Evolutionary conservation across 1,140 invertebrate species (phyloP).

Genomic region (Diprion similis): DNA sequence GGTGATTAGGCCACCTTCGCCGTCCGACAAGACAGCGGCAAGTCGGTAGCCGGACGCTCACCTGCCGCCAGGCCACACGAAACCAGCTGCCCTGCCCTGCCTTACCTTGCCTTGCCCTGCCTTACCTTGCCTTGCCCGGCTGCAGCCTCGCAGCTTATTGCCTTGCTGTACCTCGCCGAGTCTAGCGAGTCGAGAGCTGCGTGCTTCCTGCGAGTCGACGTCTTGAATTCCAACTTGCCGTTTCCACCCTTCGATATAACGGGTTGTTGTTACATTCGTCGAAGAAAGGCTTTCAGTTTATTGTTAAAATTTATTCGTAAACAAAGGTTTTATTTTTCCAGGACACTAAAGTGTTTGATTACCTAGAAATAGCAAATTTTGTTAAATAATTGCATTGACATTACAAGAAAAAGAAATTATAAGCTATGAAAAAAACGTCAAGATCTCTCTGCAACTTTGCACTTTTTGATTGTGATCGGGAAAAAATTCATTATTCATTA

Average conservation of each 20-base stretch:
- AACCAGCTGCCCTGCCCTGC: conserved; percentile 18
- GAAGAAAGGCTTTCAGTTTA: no score
- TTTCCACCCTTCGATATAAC: neutral
- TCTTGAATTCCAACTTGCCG: neutral
- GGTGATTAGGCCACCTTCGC: conserved; percentile 38
- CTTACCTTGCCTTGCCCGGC: neutral
- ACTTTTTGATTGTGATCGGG: no score
- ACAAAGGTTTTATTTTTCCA: no score
- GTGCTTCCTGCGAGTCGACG: neutral
- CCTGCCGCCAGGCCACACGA: conserved; percentile 36
- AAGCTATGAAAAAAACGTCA: no score
- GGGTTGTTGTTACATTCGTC: no score
- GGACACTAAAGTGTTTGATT: no score
- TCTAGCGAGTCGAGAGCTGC: neutral
- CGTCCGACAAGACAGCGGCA: conserved; percentile 25
- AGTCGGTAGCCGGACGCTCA: conserved; percentile 33
- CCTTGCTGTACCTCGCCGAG: neutral
- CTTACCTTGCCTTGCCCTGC: neutral
- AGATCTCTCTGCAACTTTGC: no score
- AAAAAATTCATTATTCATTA: no score
- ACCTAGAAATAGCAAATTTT: no score
- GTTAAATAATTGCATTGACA: no score
- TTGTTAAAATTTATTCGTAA: no score
- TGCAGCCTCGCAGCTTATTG: neutral
- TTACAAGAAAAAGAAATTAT: no score